Base-by-base conservation (phyloP, 1,140 invertebrate species). In the Diorhabda sublineata region DNA sequence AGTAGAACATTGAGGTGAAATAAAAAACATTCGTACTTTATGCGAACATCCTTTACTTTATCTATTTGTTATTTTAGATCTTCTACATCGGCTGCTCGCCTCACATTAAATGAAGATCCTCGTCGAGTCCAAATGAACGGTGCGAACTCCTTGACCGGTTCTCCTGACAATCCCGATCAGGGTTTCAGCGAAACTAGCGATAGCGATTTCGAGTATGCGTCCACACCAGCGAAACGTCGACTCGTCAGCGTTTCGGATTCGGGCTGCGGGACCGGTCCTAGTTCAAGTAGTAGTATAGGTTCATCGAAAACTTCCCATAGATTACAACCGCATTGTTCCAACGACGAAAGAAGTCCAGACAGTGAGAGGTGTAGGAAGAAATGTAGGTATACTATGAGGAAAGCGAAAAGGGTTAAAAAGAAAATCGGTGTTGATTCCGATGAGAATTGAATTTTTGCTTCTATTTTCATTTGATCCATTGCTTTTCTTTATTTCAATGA, bases 351-450 rank as follows among this genome's bases (percentile, higher is more conserved):
- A 52, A 64, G 43, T 11, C 63, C 63, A 4, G 63, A 57, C 5
- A 52, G 63, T 9, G 61, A 44, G 42, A 44, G 44, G 43, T 44
- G 61, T 44, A 7, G 61, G 8, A 79, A 82, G 47, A 85, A 85
- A 69, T 78, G 45, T 45, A 64, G 63, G 47, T 41, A 42, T 64
- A 44, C 43, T 5, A 81, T 85, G 3, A 85, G 85, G 77, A 84
- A 85, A 72, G 82, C 83, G 2, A 77, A 84, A 9, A 85, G 85
- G 73, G 83, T 85, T 74, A 81, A 84, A 73, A 85, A 81, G 74
- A 82, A 84, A 68, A 82, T 85, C 71, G 78, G 76, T 6, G 78
- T 74, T 8, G 85, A 86, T 64, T 86, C 85, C 1, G 85, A 87
- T 77, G 86, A 85, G 3, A 86, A 85, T 75, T 87, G 68, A 78